Evolutionary conservation across 2,797 vertebrate species (phyloP).

Genomic region (Galago senegalensis): DNA sequence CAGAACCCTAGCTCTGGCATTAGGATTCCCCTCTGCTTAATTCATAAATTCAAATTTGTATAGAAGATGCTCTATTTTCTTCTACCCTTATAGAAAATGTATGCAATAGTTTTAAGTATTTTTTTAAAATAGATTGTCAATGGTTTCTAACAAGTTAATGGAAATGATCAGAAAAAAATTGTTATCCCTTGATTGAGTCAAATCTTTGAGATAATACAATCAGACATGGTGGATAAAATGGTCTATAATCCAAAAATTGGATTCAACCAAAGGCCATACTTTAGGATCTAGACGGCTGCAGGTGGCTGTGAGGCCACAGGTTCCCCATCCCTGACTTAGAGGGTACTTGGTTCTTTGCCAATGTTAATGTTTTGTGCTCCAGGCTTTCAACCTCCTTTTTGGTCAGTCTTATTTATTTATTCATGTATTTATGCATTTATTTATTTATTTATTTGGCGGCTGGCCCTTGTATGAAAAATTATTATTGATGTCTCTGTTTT

Average conservation of each 20-base stretch:
- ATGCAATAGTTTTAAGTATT: neutral
- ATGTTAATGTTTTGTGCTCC: neutral
- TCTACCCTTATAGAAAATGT: neutral
- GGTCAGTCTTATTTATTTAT: neutral
- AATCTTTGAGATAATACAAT: neutral
- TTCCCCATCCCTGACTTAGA: neutral
- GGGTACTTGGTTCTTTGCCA: neutral
- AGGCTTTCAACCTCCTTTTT: slow-evolving; percentile 27
- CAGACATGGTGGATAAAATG: neutral
- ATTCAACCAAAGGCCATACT: neutral
- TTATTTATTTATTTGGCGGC: neutral
- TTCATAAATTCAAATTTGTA: neutral
- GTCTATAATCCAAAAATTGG: neutral
- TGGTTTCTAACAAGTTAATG: slow-evolving; percentile 21
- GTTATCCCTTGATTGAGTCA: neutral
- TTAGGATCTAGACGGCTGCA: neutral
- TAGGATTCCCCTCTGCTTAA: slow-evolving; percentile 16
- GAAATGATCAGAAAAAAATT: neutral
- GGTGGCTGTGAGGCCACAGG: neutral
- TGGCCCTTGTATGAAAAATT: neutral
- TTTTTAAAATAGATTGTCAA: neutral
- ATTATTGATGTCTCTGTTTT: neutral
- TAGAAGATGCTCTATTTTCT: neutral
- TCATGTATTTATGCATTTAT: no score
- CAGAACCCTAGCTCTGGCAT: neutral